Base-by-base conservation (phyloP, 2,113 vertebrate species). In the Pluvialis apricaria region DNA sequence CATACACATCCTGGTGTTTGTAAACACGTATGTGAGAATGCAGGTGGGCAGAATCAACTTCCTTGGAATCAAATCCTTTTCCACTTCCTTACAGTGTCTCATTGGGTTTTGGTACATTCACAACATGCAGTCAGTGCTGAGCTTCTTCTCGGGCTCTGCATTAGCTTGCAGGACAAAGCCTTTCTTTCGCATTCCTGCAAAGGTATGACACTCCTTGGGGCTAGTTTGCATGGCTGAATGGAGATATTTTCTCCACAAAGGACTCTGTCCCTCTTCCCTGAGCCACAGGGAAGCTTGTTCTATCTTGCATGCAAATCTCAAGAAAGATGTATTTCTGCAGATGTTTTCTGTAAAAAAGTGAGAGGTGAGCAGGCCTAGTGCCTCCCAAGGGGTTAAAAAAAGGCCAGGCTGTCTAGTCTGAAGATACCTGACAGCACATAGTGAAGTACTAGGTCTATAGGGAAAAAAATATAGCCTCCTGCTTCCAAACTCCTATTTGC, bases 301-400 rank as follows among this genome's bases (percentile, higher is more conserved):
- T 65, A 82, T 66, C 96, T 85, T 92, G 95, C 81, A 64, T 6
- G n/a, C 42, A 79, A 31, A 38, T 72, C 84, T 65, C 73, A 76
- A 82, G 83, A 22, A 75, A 68, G 90, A 60, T 89, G 45, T 9
- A 44, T 57, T 91, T 52, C 89, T 96, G 94, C 91, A 95, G 77
- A 68, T 84, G 69, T 45, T 92, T 66, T 29, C 64, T 64, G 61
- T n/a, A 77, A 64, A 58, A 17, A 92, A 78, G 10, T 0, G 4
- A 65, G 68, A 60, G 57, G 29, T 34, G 70, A 87, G 81, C 22
- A 42, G 79, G 44, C 78, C 60, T 52, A 58, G 54, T 55, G 64
- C 38, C 44, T 57, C 60, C 76, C 83, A 55, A 40, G 84, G 51
- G 84, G 34, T 69, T 44, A 61, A 78, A 42, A 28, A 87, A 72